Evolutionary conservation across 2,888 invertebrate species (phyloP), one percentile per base, ranked within the genome.

Genomic region (Polyploca ridens): DNA sequence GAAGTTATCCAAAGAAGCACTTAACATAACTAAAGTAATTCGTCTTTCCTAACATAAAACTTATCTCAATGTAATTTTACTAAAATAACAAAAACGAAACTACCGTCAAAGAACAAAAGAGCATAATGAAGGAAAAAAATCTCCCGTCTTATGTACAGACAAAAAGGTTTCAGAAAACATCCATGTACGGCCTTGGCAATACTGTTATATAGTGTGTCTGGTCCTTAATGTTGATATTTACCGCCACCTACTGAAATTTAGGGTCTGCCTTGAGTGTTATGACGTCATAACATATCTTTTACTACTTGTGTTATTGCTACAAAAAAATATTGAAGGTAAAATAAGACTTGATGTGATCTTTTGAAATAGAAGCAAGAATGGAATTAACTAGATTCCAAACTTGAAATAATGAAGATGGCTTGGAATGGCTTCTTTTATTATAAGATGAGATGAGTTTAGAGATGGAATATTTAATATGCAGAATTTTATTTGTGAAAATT

Each of bases 181-280:
- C 10, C 19, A 3, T 10, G 54, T 19, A 54, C 54, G 54, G 3
- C 54, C 54, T 54, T 19, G 54, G 19, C 54, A 54, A 54, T 54
- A 54, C 54, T 10, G 54, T 54, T 54, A 54, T 54, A 54, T 54
- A 54, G 54, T 54, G 54, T 54, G 54, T 54, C 54, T 54, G 54
- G 54, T 49, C 49, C 16, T 10, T 49, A 49, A 49, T 49, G 49
- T 54, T 54, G 54, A 54, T 54, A 54, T 54, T 54, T 54, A 54
- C 54, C 54, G 54, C 19, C 54, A 54, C 54, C 54, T 54, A 54
- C 54, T 54, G 54, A 54, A 54, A 54, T 54, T 54, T 54, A 54
- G 54, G 54, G 54, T 16, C 54, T 19, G 19, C 54, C 54, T 54
- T 54, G n/a, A 54, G 54, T 54, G 54, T 54, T 54, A 54, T 54